Base-by-base conservation (phyloP, 2,888 invertebrate genomes). In the Xanthostigma xanthostigma region DNA sequence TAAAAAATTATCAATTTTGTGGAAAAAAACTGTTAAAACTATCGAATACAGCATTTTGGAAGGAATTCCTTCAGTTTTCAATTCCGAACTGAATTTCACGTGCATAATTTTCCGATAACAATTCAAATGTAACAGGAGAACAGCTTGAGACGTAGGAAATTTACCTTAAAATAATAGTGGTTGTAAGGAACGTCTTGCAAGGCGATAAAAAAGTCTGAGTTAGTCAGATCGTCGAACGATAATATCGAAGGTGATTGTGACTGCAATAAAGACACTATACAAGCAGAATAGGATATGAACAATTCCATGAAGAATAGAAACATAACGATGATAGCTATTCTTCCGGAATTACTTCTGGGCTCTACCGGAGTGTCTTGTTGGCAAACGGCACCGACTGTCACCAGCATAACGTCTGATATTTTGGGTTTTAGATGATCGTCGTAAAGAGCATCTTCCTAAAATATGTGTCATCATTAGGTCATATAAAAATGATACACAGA, bases 271-370 rank as follows among this genome's bases (percentile, higher is more conserved):
- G 78, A 77, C 1, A 81, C 80, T 37, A 81, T 80, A 54, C 78
- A 79, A 0, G 80, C 81, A 1, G 81, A 73, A 56, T 79, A 81
- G 1, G 80, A 77, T 0, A 78, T 76, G 58, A 79, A 80, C 1
- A 81, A 64, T 53, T 78, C 80, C 61, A 80, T 71, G 2, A 76
- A 62, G 0, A 75, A 65, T 6, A 78, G 57, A 52, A 78, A 73
- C 1, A 75, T 62, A 36, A 76, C 66, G 48, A 79, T 60, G 58
- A 77, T 69, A 2, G 78, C 74, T 9, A 76, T 66, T 6, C 79
- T 69, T 10, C 53, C 55, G n/a, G 56, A 55, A 41, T 45, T 35
- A 9, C 53, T 53, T 49, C 42, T 53, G 11, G 72, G 71, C 52
- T 72, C 71, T 36, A 69, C 50, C 0, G 67, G 67, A 41, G 70